Base-by-base conservation (phyloP, 2,888 invertebrate species). In the Noctua comes region DNA sequence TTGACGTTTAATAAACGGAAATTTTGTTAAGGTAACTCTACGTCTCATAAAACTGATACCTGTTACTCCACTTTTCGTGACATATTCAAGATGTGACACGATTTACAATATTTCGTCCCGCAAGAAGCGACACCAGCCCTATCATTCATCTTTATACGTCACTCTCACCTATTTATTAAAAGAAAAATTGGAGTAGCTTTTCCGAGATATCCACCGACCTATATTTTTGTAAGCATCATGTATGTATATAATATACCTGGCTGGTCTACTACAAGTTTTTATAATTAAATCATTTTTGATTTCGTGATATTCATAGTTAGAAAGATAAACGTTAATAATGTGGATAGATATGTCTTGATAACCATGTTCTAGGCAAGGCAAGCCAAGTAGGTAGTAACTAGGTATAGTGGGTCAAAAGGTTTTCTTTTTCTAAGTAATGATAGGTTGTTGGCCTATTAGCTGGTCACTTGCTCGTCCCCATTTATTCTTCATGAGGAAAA, bases 111-210 rank as follows among this genome's bases (percentile, higher is more conserved):
- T 88, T 83, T 79, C 73, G 68, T 73, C 59, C 70, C 68, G 51
- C 72, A 77, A 77, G 83, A 70, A 72, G 65, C 65, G 84, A 82
- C 86, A 84, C 77, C 73, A 79, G 76, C 57, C 80, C 79, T 86
- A 90, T 90, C 89, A 90, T 82, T 91, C 90, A 91, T 90, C 86
- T 90, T 87, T 83, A 88, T 84, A 82, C 80, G 83, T 84, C 85
- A 81, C 72, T 79, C 76, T 71, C 72, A 71, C 77, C 81, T 84
- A 86, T 88, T 86, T 86, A 84, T 86, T 85, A 85, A 80, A 83
- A 85, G 79, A 80, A 82, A 85, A 84, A 65, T 80, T 74, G 11
- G 31, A 73, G 76, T 73, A 76, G 75, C 69, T 85, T 77, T 68
- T 66, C 31, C 66, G 59, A 73, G 76, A 68, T 66, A 82, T 69